These are phyloP conservation scores for Eucidaris tribuloides DNA, from an alignment of 35 echinoderm and acorn worm species.

Conservation along the genomic window DNA sequence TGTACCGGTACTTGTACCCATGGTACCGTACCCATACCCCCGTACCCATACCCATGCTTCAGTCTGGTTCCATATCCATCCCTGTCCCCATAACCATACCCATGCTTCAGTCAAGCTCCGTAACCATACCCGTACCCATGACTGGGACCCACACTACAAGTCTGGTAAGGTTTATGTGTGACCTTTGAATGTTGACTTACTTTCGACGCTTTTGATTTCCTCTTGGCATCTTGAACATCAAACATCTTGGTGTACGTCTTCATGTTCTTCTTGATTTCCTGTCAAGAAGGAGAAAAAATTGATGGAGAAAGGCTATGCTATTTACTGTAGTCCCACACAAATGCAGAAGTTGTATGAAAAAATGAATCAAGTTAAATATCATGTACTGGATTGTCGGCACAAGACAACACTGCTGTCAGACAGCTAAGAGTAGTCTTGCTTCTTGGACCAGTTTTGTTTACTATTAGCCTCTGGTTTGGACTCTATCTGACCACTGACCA, in stretches of 20 bases:
- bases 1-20: too few species aligned
- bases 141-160: too few species aligned
- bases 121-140: too few species aligned
- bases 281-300: too few species aligned
- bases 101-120: too few species aligned
- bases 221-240: slow-evolving; percentile 96
- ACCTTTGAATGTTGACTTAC: slow-evolving; percentile 24
- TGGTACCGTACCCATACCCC: too few species aligned
- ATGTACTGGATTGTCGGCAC: slow-evolving; percentile 5
- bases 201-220: slow-evolving; percentile 94
- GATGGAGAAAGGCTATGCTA: too few species aligned
- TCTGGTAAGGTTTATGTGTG: not conserved
- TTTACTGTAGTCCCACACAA: too few species aligned
- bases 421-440: slow-evolving; percentile 8
- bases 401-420: slow-evolving; percentile 25
- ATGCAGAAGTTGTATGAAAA: not conserved
- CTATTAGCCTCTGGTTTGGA: slow-evolving; percentile 16
- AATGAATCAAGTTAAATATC: not conserved
- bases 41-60: too few species aligned
- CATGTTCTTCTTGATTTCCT: slow-evolving; percentile 99
- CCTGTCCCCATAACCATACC: too few species aligned
- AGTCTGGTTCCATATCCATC: too few species aligned
- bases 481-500: slow-evolving; percentile 12
- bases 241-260: slow-evolving; percentile 95
- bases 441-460: slow-evolving; percentile 12